These are phyloP conservation scores for Xyrichtys novacula DNA, from an alignment of 2,797 vertebrate species.

Conservation along the genomic window DNA sequence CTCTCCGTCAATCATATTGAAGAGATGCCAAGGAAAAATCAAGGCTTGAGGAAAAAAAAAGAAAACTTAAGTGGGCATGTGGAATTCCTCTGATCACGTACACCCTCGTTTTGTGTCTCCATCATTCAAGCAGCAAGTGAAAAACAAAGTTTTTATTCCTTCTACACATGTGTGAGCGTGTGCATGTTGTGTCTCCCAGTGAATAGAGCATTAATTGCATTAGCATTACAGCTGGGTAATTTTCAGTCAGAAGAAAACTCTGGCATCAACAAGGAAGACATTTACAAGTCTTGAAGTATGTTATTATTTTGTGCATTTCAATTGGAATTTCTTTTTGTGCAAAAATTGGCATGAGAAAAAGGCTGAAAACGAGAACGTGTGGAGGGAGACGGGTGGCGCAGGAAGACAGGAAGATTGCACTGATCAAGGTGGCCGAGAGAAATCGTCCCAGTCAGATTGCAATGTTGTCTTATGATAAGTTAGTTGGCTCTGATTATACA, in stretches of 20 bases:
- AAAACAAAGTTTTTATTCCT: slow-evolving; percentile 31
- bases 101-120: slow-evolving; percentile 50
- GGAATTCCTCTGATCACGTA: slow-evolving; percentile 46
- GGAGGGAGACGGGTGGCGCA: slow-evolving; percentile 29
- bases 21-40: slow-evolving; percentile 37
- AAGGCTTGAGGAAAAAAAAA: slow-evolving; percentile 7
- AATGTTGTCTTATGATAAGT: slow-evolving; percentile 22
- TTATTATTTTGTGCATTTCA: slow-evolving; percentile 71
- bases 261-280: slow-evolving; percentile 55
- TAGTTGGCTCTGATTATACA: slow-evolving; percentile 29
- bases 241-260: slow-evolving; percentile 66
- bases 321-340: slow-evolving; percentile 45
- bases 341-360: slow-evolving; percentile 48
- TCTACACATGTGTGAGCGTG: slow-evolving; percentile 3
- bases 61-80: slow-evolving; percentile 59
- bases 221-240: slow-evolving; percentile 79
- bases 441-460: slow-evolving; percentile 30
- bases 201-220: slow-evolving; percentile 84
- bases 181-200: slow-evolving; percentile 31
- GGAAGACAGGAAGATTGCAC: slow-evolving; percentile 50
- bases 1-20: slow-evolving; percentile 24
- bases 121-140: slow-evolving; percentile 43
- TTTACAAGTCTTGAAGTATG: slow-evolving; percentile 56
- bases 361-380: slow-evolving; percentile 21
- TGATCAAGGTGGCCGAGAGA: slow-evolving; percentile 40